Base-by-base conservation (phyloP, 2,888 invertebrate genomes). In the Dolichomitus sp. region DNA sequence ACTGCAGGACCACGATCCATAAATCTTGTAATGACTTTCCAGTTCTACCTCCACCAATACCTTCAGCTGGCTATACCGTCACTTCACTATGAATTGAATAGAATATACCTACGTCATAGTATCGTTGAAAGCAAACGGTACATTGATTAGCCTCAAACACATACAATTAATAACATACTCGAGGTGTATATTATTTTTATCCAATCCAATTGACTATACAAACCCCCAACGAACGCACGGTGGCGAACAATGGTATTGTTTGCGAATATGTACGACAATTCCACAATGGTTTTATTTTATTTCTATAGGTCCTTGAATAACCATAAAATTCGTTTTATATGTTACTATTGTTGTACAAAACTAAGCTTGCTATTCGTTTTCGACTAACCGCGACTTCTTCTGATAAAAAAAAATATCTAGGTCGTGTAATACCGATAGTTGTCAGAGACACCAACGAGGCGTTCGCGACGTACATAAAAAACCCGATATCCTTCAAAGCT, bases 401-500 rank as follows among this genome's bases (percentile, higher is more conserved):
- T 48, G 42, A 74, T 77, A 54, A 27, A 74, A 78, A n/a, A 69
- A 57, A 74, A 37, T 54, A 59, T 40, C 50, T 27, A 30, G 17
- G 48, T 69, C 69, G 45, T 45, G 75, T 54, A 27, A 73, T 52
- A 17, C 9, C 14, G n/a, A 72, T 59, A 48, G 40, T 65, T 63
- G 33, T 65, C 48, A 57, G n/a, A 37, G 59, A 66, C 45, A 59
- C 12, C 33, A 11, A 59, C 17, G 27, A 6, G 9, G 42, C n/a
- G 33, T 6, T 30, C 66, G 19, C n/a, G 27, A 7, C 48, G 14
- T 45, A 48, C 23, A 75, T n/a, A 69, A 63, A 66, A 74, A 61
- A 63, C 11, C 37, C 52, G 74, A 70, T 69, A 80, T 69, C 73
- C 59, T 48, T 14, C 33, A 42, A 50, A 73, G 59, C 70, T 54